Evolutionary conservation across 2,888 invertebrate species (phyloP).

Genomic region (Limnephilus rhombicus): DNA sequence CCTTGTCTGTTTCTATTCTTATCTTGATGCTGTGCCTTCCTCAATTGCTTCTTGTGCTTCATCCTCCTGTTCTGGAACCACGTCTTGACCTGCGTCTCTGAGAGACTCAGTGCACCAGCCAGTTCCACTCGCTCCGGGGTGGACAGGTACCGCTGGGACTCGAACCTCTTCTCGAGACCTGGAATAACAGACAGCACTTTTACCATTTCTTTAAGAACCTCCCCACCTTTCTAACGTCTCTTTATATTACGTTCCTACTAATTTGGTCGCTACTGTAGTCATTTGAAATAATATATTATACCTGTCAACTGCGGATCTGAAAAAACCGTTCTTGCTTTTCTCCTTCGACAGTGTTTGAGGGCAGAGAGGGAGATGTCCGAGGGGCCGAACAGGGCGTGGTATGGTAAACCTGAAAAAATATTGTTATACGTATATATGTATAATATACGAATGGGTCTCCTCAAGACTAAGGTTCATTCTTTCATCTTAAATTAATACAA

Average conservation of each 20-base stretch:
- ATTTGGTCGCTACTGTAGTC: too few relatives aligned
- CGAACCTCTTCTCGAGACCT: slow-evolving; percentile 96
- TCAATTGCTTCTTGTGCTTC: slow-evolving; percentile 96
- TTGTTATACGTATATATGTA: too few relatives aligned
- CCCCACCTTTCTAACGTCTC: too few relatives aligned
- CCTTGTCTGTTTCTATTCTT: slow-evolving; percentile 67
- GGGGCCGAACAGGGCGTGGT: slow-evolving; percentile 83
- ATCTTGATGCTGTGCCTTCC: slow-evolving; percentile 81
- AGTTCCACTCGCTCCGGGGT: slow-evolving; percentile 97
- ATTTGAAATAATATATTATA: slow-evolving; percentile 58
- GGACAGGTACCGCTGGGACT: slow-evolving; percentile 95
- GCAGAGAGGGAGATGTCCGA: slow-evolving; percentile 85
- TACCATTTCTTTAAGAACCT: background rate
- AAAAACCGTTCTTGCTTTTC: slow-evolving; percentile 97
- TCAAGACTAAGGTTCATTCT: too few relatives aligned
- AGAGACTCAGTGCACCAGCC: slow-evolving; percentile 93
- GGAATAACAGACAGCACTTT: slow-evolving; percentile 55
- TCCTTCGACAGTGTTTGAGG: slow-evolving; percentile 94
- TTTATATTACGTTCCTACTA: too few relatives aligned
- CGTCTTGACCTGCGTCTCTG: slow-evolving; percentile 98
- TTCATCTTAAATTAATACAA: too few relatives aligned
- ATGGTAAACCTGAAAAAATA: slow-evolving; percentile 78
- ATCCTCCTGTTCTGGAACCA: slow-evolving; percentile 99
- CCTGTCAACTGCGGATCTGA: slow-evolving; percentile 87
- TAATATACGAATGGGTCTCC: too few relatives aligned